Percentiles rank a stretch among this genome's conserved stretches.
Conservation (phyloP, 1,140 invertebrate species). For the Trachelipus rathkii region DNA sequence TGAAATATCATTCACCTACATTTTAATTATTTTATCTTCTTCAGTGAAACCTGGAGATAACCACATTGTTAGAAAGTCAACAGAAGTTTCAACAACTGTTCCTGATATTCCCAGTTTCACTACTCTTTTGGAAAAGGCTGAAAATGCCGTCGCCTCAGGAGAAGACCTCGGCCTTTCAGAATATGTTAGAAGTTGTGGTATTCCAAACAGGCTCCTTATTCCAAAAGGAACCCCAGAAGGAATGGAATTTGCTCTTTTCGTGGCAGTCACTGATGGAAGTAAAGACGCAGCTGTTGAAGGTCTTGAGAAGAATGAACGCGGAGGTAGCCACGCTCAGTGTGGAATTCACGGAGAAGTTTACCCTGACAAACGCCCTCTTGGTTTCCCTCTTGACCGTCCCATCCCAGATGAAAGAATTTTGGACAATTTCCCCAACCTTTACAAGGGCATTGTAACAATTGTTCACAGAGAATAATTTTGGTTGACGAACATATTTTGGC, state of each 20-base stretch:
- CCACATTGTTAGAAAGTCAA: conserved; percentile 21
- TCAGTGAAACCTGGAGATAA: conserved; percentile 19
- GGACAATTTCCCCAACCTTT: not conserved
- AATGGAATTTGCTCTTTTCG: conserved; percentile 61
- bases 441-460: not conserved
- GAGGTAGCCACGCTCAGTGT: conserved; percentile 22
- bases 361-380: conserved; percentile 30
- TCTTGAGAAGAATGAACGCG: not conserved
- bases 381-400: conserved; percentile 31
- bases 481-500: too few relatives aligned
- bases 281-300: conserved; percentile 22
- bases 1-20: not conserved
- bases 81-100: conserved; percentile 24
- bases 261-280: conserved; percentile 55
- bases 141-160: conserved; percentile 9
- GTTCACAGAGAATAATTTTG: not conserved
- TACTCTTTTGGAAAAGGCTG: not conserved
- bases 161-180: conserved; percentile 19
- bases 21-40: not conserved
- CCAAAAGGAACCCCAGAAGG: conserved; percentile 64
- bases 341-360: conserved; percentile 25
- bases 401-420: conserved; percentile 29
- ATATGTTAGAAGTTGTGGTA: conserved; percentile 52
- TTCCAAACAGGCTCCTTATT: conserved; percentile 62
- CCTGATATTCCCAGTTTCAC: conserved; percentile 24